phyloP scores from a whole-genome alignment of 1,140 invertebrate genomes.

The Brevipalpus yothersi region DNA sequence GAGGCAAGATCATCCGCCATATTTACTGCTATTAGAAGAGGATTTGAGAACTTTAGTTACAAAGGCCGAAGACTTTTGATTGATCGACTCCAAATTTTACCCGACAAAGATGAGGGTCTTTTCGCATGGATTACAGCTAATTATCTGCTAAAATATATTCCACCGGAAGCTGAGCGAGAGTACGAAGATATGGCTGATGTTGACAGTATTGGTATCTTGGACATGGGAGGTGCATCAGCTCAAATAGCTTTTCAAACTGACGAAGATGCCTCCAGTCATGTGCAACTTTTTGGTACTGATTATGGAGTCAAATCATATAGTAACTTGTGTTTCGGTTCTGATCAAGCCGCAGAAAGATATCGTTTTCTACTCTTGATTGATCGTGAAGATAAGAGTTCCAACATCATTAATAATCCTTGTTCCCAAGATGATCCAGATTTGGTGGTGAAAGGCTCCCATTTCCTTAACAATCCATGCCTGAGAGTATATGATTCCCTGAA shows the following conservation, averaged over 20 bases:
- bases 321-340: constrained; percentile 26
- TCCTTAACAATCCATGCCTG: neutral
- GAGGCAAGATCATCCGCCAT: constrained; percentile 2
- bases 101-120: constrained; percentile 24
- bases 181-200: neutral
- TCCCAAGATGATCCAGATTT: neutral
- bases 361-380: neutral
- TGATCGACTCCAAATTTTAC: constrained; percentile 11
- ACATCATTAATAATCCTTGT: neutral
- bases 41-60: neutral
- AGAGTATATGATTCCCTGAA: neutral
- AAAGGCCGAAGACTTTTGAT: neutral
- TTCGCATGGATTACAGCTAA: constrained; percentile 22
- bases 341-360: constrained; percentile 14
- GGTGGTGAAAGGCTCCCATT: neutral
- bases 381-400: neutral
- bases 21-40: constrained; percentile 11
- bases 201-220: constrained; percentile 21
- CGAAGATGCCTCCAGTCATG: neutral
- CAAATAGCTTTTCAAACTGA: constrained; percentile 23
- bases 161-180: neutral
- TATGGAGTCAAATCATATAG: constrained; percentile 21
- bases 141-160: neutral
- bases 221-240: constrained; percentile 29
- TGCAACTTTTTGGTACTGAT: constrained; percentile 3